Evolutionary conservation across 2,888 invertebrate genomes (phyloP).

Genomic region (Lycophotia porphyrea): DNA sequence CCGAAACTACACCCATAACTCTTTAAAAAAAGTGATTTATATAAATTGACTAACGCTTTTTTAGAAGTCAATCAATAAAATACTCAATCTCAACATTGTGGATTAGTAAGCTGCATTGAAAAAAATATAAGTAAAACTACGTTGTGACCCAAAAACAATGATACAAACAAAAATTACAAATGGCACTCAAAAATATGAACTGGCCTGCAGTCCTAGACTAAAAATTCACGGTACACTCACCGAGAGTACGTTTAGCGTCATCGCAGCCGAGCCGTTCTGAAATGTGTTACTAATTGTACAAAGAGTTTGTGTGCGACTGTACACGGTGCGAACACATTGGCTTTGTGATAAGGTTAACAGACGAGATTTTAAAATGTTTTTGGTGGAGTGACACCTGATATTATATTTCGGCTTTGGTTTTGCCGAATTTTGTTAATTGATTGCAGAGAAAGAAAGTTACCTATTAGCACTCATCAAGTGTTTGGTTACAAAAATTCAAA

Average conservation of each 20-base stretch:
- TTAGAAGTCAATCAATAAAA: neutral
- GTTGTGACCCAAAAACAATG: conserved; percentile 5
- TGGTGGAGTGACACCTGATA: conserved; percentile 51
- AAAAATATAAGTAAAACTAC: neutral
- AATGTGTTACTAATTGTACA: conserved; percentile 73
- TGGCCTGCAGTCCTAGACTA: conserved; percentile 42
- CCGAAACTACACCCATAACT: neutral
- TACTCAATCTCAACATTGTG: neutral
- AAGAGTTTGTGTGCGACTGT: conserved; percentile 63
- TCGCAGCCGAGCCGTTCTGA: conserved; percentile 47
- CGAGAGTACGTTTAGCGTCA: conserved; percentile 48
- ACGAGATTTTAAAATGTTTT: conserved; percentile 70
- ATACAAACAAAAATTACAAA: conserved; percentile 22
- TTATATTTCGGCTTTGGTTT: conserved; percentile 26
- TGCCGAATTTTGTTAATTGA: conserved; percentile 9
- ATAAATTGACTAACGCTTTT: neutral
- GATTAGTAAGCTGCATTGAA: too few species aligned
- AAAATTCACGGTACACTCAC: conserved; percentile 44
- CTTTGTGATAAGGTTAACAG: conserved; percentile 70
- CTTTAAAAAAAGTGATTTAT: neutral
- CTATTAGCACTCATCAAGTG: neutral
- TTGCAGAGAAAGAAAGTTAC: neutral
- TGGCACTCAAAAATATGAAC: conserved; percentile 28
- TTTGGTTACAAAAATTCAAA: neutral
- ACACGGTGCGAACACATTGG: conserved; percentile 64